A percentile compares a stretch with the other conserved stretches of the same genome.
Evolutionary conservation across 2,113 vertebrate species (phyloP).

Genomic region (Zosterops japonicus): DNA sequence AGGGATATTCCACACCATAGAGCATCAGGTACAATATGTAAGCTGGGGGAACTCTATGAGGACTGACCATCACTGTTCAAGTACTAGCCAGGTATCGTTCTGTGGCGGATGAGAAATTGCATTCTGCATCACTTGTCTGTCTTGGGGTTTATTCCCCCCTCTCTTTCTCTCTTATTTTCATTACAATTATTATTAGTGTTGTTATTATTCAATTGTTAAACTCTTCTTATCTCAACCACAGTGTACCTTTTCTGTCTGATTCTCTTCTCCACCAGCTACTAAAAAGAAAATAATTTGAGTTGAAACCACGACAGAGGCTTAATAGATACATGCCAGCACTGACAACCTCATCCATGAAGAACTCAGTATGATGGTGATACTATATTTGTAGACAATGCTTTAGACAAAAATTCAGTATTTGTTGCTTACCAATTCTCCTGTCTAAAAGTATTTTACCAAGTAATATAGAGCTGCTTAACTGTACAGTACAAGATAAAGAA

Average conservation of each 20-base stretch:
- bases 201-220: neutral
- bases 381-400: neutral
- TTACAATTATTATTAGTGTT: neutral
- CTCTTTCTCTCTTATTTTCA: neutral
- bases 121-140: neutral
- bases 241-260: neutral
- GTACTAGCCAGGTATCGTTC: neutral
- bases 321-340: neutral
- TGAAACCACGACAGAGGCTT: neutral
- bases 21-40: neutral
- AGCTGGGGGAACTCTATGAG: neutral
- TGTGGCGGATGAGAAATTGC: neutral
- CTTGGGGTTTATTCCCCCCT: neutral
- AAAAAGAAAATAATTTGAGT: neutral
- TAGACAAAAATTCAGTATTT: neutral
- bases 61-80: neutral
- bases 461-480: neutral
- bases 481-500: neutral
- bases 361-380: neutral
- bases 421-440: neutral
- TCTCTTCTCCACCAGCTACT: neutral
- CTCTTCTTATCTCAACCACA: neutral
- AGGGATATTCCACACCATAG: neutral
- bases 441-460: neutral
- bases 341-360: neutral